Conservation (phyloP, 2,888 invertebrate genomes). For the Leptodirus hochenwartii region DNA sequence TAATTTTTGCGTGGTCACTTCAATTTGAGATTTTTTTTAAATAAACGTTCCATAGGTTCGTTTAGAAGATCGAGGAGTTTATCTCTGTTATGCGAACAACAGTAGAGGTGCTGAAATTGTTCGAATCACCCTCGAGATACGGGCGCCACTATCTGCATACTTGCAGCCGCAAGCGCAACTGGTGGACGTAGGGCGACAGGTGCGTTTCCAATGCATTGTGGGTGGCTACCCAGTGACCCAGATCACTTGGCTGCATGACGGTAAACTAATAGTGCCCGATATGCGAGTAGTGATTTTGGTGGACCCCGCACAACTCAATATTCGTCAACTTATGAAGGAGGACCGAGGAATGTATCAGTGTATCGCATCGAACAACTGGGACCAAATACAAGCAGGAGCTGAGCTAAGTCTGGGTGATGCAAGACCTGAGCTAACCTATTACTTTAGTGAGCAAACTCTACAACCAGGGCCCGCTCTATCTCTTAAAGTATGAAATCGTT, state of each 20-base stretch:
- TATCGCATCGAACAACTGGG: slow-evolving; percentile 67
- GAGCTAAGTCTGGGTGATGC: slow-evolving; percentile 68
- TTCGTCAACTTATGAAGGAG: slow-evolving; percentile 52
- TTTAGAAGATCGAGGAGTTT: slow-evolving; percentile 68
- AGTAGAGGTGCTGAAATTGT: slow-evolving; percentile 69
- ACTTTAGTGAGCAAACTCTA: slow-evolving; percentile 82
- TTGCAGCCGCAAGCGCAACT: slow-evolving; percentile 61
- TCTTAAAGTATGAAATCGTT: too few relatives aligned
- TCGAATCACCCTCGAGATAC: slow-evolving; percentile 58
- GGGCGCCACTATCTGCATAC: slow-evolving; percentile 63
- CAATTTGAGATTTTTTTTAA: too few relatives aligned
- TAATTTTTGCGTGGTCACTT: too few relatives aligned
- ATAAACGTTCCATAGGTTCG: slow-evolving; percentile 25
- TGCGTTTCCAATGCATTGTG: slow-evolving; percentile 72
- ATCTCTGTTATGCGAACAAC: slow-evolving; percentile 82
- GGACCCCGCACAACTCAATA: slow-evolving; percentile 25
- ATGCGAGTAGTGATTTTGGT: slow-evolving; percentile 23
- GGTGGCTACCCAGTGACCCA: slow-evolving; percentile 70
- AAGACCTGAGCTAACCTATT: slow-evolving; percentile 74
- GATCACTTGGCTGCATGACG: slow-evolving; percentile 66
- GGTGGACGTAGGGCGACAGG: slow-evolving; percentile 69
- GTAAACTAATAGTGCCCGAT: slow-evolving; percentile 27
- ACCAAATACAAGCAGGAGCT: slow-evolving; percentile 67
- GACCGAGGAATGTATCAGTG: slow-evolving; percentile 90
- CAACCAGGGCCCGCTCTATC: slow-evolving; percentile 85